Evolutionary conservation across 2,113 vertebrate genomes (phyloP).

Genomic region (Sylvilagus bachmani): DNA sequence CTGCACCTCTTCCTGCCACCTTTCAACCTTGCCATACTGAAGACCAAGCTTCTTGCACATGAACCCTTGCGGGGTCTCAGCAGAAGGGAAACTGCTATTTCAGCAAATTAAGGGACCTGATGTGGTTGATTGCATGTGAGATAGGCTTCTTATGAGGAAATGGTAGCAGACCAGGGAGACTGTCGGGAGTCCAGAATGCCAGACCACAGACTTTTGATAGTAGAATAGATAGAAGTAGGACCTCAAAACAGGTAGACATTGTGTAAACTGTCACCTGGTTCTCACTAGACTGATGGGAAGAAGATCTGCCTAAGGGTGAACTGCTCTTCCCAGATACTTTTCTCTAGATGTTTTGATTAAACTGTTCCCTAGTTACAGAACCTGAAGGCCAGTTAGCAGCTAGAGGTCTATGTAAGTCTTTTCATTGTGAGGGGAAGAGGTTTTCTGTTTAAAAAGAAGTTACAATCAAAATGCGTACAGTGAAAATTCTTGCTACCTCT

Average conservation of each 20-base stretch:
- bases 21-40: no score
- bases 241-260: neutral
- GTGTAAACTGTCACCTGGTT: neutral
- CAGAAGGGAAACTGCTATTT: neutral
- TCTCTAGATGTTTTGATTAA: neutral
- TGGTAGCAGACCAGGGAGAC: neutral
- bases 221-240: neutral
- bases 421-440: neutral
- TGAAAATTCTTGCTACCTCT: neutral
- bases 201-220: neutral
- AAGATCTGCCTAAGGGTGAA: neutral
- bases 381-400: neutral
- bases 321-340: neutral
- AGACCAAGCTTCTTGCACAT: no score
- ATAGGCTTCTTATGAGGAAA: neutral
- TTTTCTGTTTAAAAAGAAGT: neutral
- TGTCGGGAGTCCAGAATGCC: neutral
- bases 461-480: neutral
- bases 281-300: neutral
- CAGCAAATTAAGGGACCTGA: neutral
- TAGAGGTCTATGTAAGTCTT: neutral
- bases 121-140: neutral
- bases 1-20: no score
- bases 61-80: no score
- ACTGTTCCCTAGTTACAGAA: neutral